Evolutionary conservation across 1,140 invertebrate species (phyloP).

Genomic region (Tigriopus japonicus): DNA sequence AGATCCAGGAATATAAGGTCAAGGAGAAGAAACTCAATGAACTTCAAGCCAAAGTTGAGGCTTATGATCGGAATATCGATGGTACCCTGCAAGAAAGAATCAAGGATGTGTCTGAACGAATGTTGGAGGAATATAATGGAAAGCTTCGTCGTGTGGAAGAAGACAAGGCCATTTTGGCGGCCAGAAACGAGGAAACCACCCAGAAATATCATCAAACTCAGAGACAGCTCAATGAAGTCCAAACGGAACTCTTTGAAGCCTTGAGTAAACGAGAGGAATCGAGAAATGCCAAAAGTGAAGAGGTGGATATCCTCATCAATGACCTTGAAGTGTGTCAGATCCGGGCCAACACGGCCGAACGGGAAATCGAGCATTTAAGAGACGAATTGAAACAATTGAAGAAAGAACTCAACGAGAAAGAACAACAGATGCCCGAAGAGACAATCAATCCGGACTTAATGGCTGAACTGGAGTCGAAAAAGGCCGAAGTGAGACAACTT

Average conservation of each 20-base stretch:
- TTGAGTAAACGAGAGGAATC: conserved; percentile 2
- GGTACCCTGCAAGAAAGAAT: not conserved
- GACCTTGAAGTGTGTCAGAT: conserved; percentile 1
- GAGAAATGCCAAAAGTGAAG: conserved; percentile 1
- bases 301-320: conserved; percentile 7
- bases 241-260: not conserved
- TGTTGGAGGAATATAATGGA: conserved; percentile 1
- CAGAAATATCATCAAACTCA: not conserved
- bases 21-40: conserved; percentile 12
- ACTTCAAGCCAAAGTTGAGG: not conserved
- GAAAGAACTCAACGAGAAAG: not conserved
- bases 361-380: not conserved
- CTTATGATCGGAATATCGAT: conserved; percentile 10
- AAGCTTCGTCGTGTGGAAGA: conserved; percentile 2
- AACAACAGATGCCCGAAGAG: not conserved
- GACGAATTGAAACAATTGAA: not conserved
- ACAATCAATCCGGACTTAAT: not conserved
- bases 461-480: not conserved
- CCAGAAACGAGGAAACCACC: not conserved
- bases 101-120: not conserved
- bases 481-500: not conserved
- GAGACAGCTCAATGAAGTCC: not conserved
- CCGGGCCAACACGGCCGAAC: not conserved
- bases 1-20: conserved; percentile 1
- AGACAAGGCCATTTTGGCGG: not conserved